phyloP scores from a whole-genome alignment of 1,140 invertebrate genomes.

The Drosophila triauraria region DNA sequence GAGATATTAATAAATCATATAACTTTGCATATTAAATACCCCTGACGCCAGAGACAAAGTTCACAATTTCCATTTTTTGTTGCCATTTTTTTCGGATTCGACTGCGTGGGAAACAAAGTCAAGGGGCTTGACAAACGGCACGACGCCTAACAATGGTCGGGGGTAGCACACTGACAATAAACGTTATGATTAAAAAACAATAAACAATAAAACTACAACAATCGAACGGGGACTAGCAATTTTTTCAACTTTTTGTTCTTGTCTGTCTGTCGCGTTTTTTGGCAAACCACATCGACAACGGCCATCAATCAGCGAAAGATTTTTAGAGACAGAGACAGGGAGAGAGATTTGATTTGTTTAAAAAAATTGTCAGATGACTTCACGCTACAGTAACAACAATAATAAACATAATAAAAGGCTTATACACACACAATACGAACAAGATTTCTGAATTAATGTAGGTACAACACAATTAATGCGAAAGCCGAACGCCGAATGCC shows the following conservation, averaged over 20 bases:
- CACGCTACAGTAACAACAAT: slow-evolving; percentile 59
- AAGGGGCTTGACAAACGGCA: slow-evolving; percentile 34
- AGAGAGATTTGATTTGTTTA: slow-evolving; percentile 68
- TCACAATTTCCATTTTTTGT: slow-evolving; percentile 24
- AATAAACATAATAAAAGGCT: slow-evolving; percentile 54
- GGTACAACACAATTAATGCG: slow-evolving; percentile 47
- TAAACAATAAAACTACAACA: slow-evolving; percentile 65
- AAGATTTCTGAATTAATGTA: slow-evolving; percentile 65
- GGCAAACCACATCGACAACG: slow-evolving; percentile 43
- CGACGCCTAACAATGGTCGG: slow-evolving; percentile 49
- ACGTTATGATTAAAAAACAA: slow-evolving; percentile 81
- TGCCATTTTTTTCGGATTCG: slow-evolving; percentile 31
- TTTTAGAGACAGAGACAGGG: slow-evolving; percentile 10
- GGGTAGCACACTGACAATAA: slow-evolving; percentile 59
- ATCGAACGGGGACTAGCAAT: slow-evolving; percentile 24
- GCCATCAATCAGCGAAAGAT: slow-evolving; percentile 66
- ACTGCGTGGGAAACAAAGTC: slow-evolving; percentile 69
- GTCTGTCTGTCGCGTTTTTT: slow-evolving; percentile 16
- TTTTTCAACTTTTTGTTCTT: slow-evolving; percentile 19
- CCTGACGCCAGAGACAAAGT: slow-evolving; percentile 50
- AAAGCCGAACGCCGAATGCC: slow-evolving; percentile 34
- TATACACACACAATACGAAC: slow-evolving; percentile 39
- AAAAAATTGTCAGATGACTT: slow-evolving; percentile 77
- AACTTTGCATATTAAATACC: slow-evolving; percentile 10
- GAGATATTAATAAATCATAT: slow-evolving; percentile 5